A percentile compares a stretch with the other conserved stretches of the same genome.
Conservation (phyloP, 2,888 invertebrate genomes). For the Tetanocera ferruginea region DNA sequence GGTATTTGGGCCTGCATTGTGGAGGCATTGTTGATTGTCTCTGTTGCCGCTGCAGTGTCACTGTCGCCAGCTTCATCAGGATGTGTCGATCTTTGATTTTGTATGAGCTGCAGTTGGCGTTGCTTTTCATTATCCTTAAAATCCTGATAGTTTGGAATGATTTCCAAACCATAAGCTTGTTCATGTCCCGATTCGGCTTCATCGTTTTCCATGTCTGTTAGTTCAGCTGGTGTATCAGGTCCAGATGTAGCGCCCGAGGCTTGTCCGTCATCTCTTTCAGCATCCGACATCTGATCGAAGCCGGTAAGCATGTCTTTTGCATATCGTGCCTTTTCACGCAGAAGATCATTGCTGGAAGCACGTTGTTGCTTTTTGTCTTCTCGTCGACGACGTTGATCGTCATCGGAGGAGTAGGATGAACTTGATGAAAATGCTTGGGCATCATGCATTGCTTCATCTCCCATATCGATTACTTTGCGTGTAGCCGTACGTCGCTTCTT, state of each 20-base stretch:
- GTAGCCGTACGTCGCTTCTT: conserved; percentile 52
- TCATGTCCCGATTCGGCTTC: conserved; percentile 37
- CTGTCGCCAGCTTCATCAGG: neutral
- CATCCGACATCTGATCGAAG: conserved; percentile 7
- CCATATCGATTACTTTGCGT: conserved; percentile 39
- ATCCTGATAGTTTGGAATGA: conserved; percentile 41
- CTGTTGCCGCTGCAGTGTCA: neutral
- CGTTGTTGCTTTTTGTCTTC: conserved; percentile 25
- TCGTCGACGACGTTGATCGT: conserved; percentile 53
- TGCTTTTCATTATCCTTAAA: conserved; percentile 43
- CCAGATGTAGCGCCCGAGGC: conserved; percentile 91
- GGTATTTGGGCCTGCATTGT: too few relatives aligned
- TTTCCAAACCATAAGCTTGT: conserved; percentile 2
- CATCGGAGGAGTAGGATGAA: conserved; percentile 71
- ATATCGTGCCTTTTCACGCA: neutral
- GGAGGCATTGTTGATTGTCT: neutral
- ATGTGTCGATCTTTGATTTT: neutral
- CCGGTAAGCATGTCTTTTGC: neutral
- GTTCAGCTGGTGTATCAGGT: conserved; percentile 83
- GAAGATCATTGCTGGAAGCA: neutral
- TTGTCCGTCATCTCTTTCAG: conserved; percentile 69
- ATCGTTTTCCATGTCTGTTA: conserved; percentile 77
- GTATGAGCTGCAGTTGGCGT: neutral
- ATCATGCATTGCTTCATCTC: conserved; percentile 35
- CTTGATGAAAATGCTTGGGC: conserved; percentile 55